Evolutionary conservation across 2,797 vertebrate species (phyloP), one percentile per base, ranked within the genome.

Genomic region (Peromyscus aztecus): DNA sequence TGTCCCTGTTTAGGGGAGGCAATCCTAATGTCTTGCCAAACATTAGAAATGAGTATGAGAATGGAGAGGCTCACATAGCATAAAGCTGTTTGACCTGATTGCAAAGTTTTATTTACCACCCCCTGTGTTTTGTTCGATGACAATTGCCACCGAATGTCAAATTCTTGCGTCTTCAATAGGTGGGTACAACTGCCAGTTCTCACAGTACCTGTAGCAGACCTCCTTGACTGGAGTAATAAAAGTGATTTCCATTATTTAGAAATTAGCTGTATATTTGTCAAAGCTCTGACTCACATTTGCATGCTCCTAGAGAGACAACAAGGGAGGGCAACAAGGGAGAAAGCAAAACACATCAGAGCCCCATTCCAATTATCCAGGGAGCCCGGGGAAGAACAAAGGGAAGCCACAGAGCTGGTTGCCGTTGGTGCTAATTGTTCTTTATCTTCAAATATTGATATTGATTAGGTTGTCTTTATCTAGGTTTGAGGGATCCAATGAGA

Each of bases 241-340:
- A 94, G 78, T 90, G 40, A 92, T 80, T 93, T 95, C 94, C 91
- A 3, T 95, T 81, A 89, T 91, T 98, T 96, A 96, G 46, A 94
- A 97, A 97, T 95, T 94, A 97, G 91, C 84, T 86, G 34, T 46
- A 43, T 24, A 88, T 57, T 94, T 91, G 83, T 96, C 91, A 90
- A 77, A 96, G 40, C 82, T 76, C 73, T 46, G 67, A 46, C 14
- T 97, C 92, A 34, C 40, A 59, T 95, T 94, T 93, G 76, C 65
- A 90, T 95, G 91, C 80, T 77, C 13, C 40, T 69, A 16, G 76
- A 91, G 75, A 71, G 40, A 92, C 92, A 52, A 14, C 92, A 55
- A 14, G 71, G 77, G 94, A 97, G 57, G 59, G n/a, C 82, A 90
- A 63, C 84, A 90, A 78, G 92, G 7, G n/a, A 90, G 43, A 77